Percentiles rank a stretch among this genome's conserved stretches.
Evolutionary conservation across 2,113 vertebrate species (phyloP).

Genomic region (Condylura cristata): DNA sequence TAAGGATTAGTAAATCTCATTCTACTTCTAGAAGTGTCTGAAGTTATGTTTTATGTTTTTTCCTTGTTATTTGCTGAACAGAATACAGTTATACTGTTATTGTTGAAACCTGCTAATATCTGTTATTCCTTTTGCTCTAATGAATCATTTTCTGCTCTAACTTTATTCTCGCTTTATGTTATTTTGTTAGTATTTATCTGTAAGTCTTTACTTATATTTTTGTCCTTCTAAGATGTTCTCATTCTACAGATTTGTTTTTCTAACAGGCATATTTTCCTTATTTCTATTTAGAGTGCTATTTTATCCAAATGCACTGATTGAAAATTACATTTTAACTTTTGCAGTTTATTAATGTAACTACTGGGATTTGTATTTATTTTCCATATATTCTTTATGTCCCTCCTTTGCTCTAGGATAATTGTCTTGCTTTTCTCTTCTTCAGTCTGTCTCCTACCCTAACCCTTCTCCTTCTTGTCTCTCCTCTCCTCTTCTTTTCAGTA

Average conservation of each 20-base stretch:
- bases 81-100: background rate
- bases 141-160: background rate
- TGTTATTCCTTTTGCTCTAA: background rate
- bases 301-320: background rate
- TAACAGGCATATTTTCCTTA: background rate
- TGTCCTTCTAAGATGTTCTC: background rate
- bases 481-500: background rate
- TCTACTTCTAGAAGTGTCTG: background rate
- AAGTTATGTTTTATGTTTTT: background rate
- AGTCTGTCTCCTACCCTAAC: background rate
- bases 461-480: background rate
- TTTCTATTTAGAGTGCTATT: background rate
- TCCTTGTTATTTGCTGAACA: background rate
- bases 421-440: background rate
- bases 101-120: background rate
- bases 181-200: background rate
- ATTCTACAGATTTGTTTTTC: background rate
- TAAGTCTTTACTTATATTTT: background rate
- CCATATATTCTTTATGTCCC: background rate
- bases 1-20: background rate
- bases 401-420: background rate
- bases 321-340: background rate
- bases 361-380: background rate
- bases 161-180: background rate
- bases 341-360: background rate